Conservation (phyloP, 2,113 vertebrate species). For the Ictalurus furcatus region DNA sequence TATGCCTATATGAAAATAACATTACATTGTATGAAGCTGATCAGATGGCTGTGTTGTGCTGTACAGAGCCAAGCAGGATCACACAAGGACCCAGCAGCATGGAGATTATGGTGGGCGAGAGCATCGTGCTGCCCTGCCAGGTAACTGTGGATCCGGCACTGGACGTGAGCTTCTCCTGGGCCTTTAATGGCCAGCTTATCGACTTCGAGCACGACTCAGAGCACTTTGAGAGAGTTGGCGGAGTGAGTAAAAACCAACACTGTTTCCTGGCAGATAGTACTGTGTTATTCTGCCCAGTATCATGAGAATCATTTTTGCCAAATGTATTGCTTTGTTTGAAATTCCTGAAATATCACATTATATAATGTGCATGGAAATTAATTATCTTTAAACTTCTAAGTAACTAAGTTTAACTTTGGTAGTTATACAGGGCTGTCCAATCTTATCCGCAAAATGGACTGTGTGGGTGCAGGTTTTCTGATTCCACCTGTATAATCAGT, state of each 20-base stretch:
- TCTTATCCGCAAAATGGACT: not conserved
- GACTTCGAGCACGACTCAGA: conserved; percentile 84
- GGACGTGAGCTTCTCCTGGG: conserved; percentile 90
- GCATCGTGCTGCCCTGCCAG: conserved; percentile 90
- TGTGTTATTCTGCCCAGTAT: not conserved
- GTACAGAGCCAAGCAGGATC: conserved; percentile 88
- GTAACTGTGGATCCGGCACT: conserved; percentile 85
- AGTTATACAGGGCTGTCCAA: not conserved
- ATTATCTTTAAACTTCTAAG: not conserved
- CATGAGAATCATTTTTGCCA: not conserved
- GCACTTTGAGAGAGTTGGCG: conserved; percentile 90
- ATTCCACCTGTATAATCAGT: not conserved
- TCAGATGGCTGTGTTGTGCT: conserved; percentile 51
- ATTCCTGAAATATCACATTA: not conserved
- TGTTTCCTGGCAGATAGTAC: conserved; percentile 4
- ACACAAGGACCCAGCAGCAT: conserved; percentile 86
- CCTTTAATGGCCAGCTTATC: conserved; percentile 85
- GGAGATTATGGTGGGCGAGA: conserved; percentile 94
- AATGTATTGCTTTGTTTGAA: not conserved
- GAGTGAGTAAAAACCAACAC: conserved; percentile 78
- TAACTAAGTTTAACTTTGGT: not conserved
- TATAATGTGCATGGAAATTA: not conserved
- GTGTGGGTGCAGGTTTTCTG: not conserved
- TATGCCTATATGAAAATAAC: not conserved
- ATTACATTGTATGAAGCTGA: not conserved